Evolutionary conservation across 2,113 vertebrate species (phyloP).

Genomic region (Plecotus auritus): DNA sequence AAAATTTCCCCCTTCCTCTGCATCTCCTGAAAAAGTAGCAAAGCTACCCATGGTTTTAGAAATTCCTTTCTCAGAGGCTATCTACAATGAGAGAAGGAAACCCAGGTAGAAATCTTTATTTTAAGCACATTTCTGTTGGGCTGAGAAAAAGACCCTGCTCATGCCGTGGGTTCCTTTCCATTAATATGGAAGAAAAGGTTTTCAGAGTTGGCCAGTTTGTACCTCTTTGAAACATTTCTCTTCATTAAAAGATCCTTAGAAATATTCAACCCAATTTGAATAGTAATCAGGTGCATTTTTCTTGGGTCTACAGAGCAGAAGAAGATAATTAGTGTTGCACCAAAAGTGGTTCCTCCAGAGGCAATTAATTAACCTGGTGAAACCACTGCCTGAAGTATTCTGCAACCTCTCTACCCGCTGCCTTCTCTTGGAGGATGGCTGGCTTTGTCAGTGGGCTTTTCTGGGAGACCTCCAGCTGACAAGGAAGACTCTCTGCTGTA

Average conservation of each 20-base stretch:
- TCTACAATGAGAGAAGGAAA: not conserved
- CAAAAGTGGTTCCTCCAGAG: not conserved
- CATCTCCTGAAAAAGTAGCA: not conserved
- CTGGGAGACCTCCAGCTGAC: not conserved
- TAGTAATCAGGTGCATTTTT: not conserved
- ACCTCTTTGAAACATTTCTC: constrained; percentile 29
- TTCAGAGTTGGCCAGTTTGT: not conserved
- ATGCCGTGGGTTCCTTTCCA: not conserved
- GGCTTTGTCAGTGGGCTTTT: not conserved
- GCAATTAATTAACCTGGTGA: not conserved
- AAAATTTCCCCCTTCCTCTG: not conserved
- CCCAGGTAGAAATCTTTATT: not conserved
- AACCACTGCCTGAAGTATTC: not conserved
- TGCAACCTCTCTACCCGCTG: fast-evolving
- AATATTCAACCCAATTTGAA: not conserved
- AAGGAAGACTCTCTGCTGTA: not conserved
- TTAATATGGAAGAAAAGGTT: constrained; percentile 38
- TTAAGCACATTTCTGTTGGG: constrained; percentile 29
- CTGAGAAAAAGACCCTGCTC: not conserved
- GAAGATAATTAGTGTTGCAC: not conserved
- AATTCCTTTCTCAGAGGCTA: not conserved
- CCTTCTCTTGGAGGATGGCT: not conserved
- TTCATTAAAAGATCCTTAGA: constrained; percentile 1
- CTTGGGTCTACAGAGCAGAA: not conserved
- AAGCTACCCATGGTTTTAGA: constrained; percentile 6